Conservation (phyloP, 2,797 vertebrate genomes). For the Tympanoctomys barrerae region DNA sequence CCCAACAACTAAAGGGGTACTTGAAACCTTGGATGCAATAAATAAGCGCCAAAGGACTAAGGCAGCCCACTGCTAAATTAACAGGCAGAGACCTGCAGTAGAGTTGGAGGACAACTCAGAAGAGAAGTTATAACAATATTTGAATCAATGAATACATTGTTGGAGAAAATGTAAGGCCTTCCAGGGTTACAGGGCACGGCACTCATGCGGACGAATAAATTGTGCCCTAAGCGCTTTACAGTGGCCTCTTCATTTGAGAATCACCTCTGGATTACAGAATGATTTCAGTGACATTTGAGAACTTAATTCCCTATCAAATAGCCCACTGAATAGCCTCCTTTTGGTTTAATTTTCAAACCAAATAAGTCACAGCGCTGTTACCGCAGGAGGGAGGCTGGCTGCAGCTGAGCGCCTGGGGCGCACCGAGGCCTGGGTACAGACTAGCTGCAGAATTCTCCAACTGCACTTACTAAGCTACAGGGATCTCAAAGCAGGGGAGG, state of each 20-base stretch:
- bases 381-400: constrained; percentile 24
- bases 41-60: constrained; percentile 9
- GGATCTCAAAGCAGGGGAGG: constrained; percentile 25
- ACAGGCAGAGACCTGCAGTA: neutral
- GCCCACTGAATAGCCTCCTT: constrained; percentile 64
- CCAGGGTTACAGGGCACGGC: neutral
- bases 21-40: neutral
- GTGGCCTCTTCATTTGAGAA: constrained; percentile 76
- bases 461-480: constrained; percentile 44
- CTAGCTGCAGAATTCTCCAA: constrained; percentile 66
- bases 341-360: constrained; percentile 79
- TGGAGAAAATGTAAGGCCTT: constrained; percentile 18
- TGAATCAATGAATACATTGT: constrained; percentile 74
- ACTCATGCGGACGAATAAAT: constrained; percentile 58
- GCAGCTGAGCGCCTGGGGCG: constrained; percentile 70
- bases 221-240: constrained; percentile 57
- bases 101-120: constrained; percentile 42
- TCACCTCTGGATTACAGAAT: constrained; percentile 72
- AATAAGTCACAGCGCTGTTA: constrained; percentile 64
- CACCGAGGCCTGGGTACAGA: constrained; percentile 44
- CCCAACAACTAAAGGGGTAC: neutral
- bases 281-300: constrained; percentile 78
- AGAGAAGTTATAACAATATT: constrained; percentile 70
- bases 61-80: neutral
- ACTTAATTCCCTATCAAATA: constrained; percentile 77